A percentile compares a stretch with the other conserved stretches of the same genome.
phyloP scores from a whole-genome alignment of 1,140 invertebrate species.

The Octopus sinensis region DNA sequence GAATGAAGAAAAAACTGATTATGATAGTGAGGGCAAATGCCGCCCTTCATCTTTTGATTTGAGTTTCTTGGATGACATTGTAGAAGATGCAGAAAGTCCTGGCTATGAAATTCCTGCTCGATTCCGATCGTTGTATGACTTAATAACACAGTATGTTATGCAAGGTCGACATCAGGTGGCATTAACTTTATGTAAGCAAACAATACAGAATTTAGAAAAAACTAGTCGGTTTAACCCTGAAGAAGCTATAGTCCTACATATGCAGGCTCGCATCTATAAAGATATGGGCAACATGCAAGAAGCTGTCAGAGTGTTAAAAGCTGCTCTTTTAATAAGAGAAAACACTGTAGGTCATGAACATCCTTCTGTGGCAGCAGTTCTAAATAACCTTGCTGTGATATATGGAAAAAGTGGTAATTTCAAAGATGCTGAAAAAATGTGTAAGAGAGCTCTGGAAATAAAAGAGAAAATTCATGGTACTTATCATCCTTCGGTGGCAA shows the following conservation, averaged over 20 bases:
- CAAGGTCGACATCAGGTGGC: conserved; percentile 1
- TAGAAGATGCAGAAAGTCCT: background rate
- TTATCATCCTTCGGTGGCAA: background rate
- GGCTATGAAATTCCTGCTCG: conserved; percentile 4
- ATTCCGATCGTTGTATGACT: background rate
- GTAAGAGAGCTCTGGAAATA: background rate
- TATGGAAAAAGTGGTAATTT: background rate
- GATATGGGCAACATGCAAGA: background rate
- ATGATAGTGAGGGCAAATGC: background rate
- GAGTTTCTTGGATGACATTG: background rate
- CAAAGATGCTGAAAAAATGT: conserved; percentile 1
- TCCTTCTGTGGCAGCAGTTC: background rate
- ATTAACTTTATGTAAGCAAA: background rate
- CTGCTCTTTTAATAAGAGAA: background rate
- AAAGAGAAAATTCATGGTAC: background rate
- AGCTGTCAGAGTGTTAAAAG: background rate
- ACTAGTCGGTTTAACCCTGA: background rate
- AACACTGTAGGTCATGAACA: background rate
- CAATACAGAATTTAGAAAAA: conserved; percentile 1
- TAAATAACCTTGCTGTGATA: background rate
- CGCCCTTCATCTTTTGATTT: background rate
- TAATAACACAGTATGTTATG: background rate
- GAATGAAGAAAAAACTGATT: background rate
- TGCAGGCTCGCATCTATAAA: conserved; percentile 4
- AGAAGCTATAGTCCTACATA: background rate